Evolutionary conservation across 2,797 vertebrate genomes (phyloP).

Genomic region (Coccyzus lansbergi): DNA sequence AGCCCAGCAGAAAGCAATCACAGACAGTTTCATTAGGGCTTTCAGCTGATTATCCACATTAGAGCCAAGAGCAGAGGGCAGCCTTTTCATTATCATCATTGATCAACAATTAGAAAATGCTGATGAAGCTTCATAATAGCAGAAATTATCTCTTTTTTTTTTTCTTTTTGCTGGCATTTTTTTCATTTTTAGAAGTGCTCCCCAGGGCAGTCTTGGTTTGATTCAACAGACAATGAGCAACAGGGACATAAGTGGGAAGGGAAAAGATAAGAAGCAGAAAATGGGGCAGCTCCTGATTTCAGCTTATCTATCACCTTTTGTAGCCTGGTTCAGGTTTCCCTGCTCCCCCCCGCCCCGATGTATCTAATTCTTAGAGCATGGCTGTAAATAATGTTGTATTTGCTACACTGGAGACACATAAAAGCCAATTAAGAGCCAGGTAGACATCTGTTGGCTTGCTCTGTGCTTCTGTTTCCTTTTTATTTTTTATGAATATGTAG

Average conservation of each 20-base stretch:
- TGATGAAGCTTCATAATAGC: constrained; percentile 4
- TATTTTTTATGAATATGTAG: constrained; percentile 24
- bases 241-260: neutral
- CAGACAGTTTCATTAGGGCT: constrained; percentile 46
- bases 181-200: neutral
- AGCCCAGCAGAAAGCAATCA: constrained; percentile 52
- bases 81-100: constrained; percentile 57
- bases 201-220: neutral
- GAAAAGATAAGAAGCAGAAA: neutral
- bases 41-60: constrained; percentile 57
- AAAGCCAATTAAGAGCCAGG: constrained; percentile 62
- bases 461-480: constrained; percentile 64
- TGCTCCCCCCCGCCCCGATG: constrained; percentile 62
- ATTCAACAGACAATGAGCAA: neutral
- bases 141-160: neutral
- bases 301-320: neutral
- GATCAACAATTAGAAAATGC: constrained; percentile 50
- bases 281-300: neutral
- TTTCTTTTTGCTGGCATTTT: neutral
- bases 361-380: constrained; percentile 63
- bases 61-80: constrained; percentile 46
- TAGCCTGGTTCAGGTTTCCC: constrained; percentile 12
- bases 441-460: constrained; percentile 63
- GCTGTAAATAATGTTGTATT: constrained; percentile 51
- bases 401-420: constrained; percentile 43